Conservation (phyloP, 2,888 invertebrate genomes). For the Liposcelis brunnea region DNA sequence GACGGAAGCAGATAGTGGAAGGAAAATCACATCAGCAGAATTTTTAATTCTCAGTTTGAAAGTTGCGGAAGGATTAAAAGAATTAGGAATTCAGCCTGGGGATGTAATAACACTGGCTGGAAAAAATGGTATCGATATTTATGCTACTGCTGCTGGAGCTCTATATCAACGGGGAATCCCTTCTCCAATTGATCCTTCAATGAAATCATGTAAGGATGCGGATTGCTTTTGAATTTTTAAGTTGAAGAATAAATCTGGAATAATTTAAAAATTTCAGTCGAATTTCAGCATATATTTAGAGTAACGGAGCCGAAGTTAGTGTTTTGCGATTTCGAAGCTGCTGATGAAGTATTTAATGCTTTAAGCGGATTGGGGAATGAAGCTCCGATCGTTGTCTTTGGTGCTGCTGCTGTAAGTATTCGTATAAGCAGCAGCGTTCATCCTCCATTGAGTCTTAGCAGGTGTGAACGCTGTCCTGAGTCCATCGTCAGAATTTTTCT, state of each 20-base stretch:
- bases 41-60: neutral
- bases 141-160: neutral
- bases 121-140: neutral
- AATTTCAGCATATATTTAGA: slow-evolving; percentile 2
- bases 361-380: neutral
- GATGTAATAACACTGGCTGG: neutral
- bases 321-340: neutral
- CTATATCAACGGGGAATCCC: neutral
- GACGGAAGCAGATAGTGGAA: neutral
- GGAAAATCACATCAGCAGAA: neutral
- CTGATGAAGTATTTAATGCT: neutral
- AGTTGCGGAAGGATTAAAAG: neutral
- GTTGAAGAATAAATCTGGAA: neutral
- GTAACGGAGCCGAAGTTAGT: neutral
- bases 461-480: too few species aligned
- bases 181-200: neutral
- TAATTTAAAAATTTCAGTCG: slow-evolving; percentile 2
- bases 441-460: too few species aligned
- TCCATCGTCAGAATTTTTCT: too few species aligned
- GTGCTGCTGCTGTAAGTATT: neutral
- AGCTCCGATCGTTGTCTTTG: neutral
- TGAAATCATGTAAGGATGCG: slow-evolving; percentile 1
- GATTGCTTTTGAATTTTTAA: neutral
- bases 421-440: too few species aligned
- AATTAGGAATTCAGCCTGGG: slow-evolving; percentile 1